Percentiles rank a stretch among this genome's conserved stretches.
phyloP scores from a whole-genome alignment of 2,113 vertebrate genomes.

The Phalacrocorax carbo region DNA sequence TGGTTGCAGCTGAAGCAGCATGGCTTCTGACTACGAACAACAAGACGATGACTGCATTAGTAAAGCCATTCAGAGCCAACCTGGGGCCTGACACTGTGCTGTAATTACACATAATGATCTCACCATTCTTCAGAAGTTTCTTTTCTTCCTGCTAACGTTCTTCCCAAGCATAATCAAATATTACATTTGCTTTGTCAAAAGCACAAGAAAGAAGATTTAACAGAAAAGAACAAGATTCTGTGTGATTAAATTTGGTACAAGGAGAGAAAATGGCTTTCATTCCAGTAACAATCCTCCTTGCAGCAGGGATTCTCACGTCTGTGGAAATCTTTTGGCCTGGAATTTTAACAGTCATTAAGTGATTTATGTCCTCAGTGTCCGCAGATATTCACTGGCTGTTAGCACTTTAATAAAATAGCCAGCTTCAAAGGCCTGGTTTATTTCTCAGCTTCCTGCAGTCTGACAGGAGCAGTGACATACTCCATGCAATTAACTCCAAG shows the following conservation, averaged over 20 bases:
- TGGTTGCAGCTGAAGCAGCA: not conserved
- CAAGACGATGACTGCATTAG: not conserved
- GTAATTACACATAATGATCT: slow-evolving; percentile 11
- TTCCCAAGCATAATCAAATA: slow-evolving; percentile 1
- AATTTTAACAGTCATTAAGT: not conserved
- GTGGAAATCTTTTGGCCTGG: not conserved
- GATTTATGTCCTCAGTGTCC: not conserved
- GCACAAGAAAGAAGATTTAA: not conserved
- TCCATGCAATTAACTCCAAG: not conserved
- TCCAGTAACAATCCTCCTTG: not conserved
- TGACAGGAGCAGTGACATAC: not conserved
- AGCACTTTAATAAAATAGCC: not conserved
- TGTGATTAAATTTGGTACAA: not conserved
- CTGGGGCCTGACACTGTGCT: not conserved
- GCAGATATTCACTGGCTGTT: not conserved
- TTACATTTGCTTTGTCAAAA: not conserved
- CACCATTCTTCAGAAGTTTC: not conserved
- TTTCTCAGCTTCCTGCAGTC: not conserved
- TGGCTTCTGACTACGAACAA: not conserved
- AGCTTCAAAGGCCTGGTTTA: not conserved
- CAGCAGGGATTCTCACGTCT: not conserved
- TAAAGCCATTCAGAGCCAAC: not conserved
- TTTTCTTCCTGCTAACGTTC: not conserved
- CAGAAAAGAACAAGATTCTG: not conserved
- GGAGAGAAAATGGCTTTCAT: not conserved